Evolutionary conservation across 2,113 vertebrate genomes (phyloP), one percentile per base, ranked within the genome.

Genomic region (Chaetops frenatus): DNA sequence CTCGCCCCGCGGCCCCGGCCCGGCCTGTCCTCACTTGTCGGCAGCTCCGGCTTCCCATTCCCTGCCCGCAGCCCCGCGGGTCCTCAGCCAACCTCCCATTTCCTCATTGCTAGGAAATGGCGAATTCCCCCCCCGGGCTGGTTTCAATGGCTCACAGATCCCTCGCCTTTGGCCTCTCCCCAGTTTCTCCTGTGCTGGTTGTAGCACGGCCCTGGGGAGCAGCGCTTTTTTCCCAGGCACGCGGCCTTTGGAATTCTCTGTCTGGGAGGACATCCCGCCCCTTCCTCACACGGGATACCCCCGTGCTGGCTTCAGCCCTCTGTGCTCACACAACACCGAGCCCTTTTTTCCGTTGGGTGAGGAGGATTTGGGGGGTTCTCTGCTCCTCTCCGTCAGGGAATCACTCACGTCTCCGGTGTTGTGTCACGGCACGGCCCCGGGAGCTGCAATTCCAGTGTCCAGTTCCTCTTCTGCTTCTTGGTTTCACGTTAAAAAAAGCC

Each of bases 61-160:
- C 85, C 78, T 74, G 56, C 84, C 40, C 15, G 28, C 58, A 72
- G 72, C 88, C 81, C 82, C 28, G 81, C 95, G 15, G 94, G 7
- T 94, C 93, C 86, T 54, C 58, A 3, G 84, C 84, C 92, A 56
- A 35, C 62, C 92, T 22, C n/a, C 0, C 16, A 9, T 88, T 96
- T 95, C 94, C 96, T 95, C 93, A 96, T 92, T 40, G 86, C 83
- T 13, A 58, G 94, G 95, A 96, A 94, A 81, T 94, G 92, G 96
- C 92, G 45, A 91, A 92, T 92, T 78, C 86, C 89, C 91, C 91
- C 86, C 91, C 91, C 24, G 62, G 94, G 92, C 86, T 6, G 77
- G 86, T 97, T 97, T 91, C 92, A 94, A 57, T 93, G 91, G 88
- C 54, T 86, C 62, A 53, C 65, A 1, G 92, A 93, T 61, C 85